phyloP scores from a whole-genome alignment of 64 coral and sea anemone genomes.

The Stylophora pistillata region DNA sequence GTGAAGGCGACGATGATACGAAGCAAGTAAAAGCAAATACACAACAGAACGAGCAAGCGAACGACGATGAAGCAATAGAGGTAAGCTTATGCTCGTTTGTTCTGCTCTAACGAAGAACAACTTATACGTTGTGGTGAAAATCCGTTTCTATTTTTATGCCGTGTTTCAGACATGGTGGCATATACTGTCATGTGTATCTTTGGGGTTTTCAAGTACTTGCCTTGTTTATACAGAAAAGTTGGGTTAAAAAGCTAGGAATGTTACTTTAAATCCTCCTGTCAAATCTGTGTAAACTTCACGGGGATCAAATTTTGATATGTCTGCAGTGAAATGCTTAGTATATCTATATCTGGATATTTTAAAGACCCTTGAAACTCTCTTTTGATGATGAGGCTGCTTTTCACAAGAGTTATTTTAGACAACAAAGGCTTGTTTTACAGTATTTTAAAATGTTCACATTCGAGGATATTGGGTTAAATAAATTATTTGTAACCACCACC shows the following conservation, averaged over 20 bases:
- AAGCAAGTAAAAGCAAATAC: slow-evolving; percentile 62
- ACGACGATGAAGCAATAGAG: slow-evolving; percentile 36
- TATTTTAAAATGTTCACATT: neutral
- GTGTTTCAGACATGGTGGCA: neutral
- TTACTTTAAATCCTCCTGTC: slow-evolving; percentile 8
- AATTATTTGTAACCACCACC: neutral
- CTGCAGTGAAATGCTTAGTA: slow-evolving; percentile 1
- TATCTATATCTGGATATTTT: slow-evolving; percentile 1
- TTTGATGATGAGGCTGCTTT: neutral
- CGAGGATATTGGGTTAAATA: slow-evolving; percentile 2
- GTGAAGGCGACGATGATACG: slow-evolving; percentile 40
- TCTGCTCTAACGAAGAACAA: neutral
- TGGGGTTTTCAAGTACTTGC: neutral
- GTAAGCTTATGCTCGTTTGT: neutral
- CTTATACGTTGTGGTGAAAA: neutral
- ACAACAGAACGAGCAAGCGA: slow-evolving; percentile 62
- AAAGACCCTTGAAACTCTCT: neutral
- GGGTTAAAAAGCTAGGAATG: slow-evolving; percentile 6
- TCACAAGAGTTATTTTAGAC: slow-evolving; percentile 13
- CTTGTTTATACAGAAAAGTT: slow-evolving; percentile 30
- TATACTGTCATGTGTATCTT: slow-evolving; percentile 6
- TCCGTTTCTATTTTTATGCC: neutral
- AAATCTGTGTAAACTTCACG: neutral
- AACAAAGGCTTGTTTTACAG: slow-evolving; percentile 16
- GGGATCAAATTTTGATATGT: slow-evolving; percentile 18